Conservation (phyloP, 2,888 invertebrate species). For the Tuta absoluta region DNA sequence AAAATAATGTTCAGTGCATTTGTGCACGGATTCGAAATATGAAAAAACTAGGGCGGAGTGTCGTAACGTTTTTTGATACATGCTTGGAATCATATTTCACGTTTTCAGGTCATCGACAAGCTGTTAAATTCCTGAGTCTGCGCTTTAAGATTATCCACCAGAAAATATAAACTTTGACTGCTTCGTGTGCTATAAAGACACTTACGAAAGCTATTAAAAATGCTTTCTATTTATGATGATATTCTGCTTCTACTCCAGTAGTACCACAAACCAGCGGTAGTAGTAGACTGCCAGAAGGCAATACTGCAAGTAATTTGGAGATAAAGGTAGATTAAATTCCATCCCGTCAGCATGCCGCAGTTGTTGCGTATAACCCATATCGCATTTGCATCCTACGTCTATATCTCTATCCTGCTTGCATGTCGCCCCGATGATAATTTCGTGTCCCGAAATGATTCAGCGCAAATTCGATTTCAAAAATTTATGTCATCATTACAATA, state of each 20-base stretch:
- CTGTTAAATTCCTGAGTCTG: not conserved
- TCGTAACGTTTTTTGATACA: slow-evolving; percentile 35
- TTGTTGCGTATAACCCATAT: no score
- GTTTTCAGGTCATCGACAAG: slow-evolving; percentile 12
- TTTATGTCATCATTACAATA: slow-evolving; percentile 22
- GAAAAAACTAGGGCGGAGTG: slow-evolving; percentile 61
- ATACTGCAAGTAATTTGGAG: no score
- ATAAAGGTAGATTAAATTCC: no score
- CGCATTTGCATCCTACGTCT: not conserved
- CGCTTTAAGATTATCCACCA: not conserved
- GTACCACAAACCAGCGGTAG: no score
- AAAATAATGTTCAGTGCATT: slow-evolving; percentile 36
- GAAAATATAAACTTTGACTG: not conserved
- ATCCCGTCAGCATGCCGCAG: no score
- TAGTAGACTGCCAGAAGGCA: no score
- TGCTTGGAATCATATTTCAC: slow-evolving; percentile 20
- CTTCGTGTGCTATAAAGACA: no score
- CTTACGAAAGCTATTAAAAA: no score
- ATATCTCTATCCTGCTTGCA: not conserved
- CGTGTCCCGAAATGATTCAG: slow-evolving; percentile 18
- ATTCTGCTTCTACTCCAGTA: no score
- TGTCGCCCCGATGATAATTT: not conserved
- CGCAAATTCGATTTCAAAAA: slow-evolving; percentile 26
- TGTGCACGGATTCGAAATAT: slow-evolving; percentile 47
- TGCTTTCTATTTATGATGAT: no score